Evolutionary conservation across 2,797 vertebrate genomes (phyloP).

Genomic region (Lepus townsendii): DNA sequence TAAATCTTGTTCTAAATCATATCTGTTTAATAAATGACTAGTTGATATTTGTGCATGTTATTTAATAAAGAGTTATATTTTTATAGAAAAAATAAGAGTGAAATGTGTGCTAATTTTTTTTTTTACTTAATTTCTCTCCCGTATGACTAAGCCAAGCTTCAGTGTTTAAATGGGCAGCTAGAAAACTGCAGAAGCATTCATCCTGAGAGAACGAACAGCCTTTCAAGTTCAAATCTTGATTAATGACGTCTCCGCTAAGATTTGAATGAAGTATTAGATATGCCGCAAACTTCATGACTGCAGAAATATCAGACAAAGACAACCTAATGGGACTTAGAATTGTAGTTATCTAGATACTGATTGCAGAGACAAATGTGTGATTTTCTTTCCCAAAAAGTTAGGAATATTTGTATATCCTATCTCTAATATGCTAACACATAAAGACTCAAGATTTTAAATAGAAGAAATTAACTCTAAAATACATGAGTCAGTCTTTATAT

Average conservation of each 20-base stretch:
- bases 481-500: background rate
- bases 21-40: constrained; percentile 85
- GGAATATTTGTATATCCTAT: constrained; percentile 21
- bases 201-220: constrained; percentile 3
- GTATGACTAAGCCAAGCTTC: background rate
- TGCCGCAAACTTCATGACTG: background rate
- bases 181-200: constrained; percentile 54
- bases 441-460: constrained; percentile 32
- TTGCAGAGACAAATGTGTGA: background rate
- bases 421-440: background rate
- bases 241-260: too few relatives aligned
- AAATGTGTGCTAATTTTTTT: constrained; percentile 78
- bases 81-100: constrained; percentile 84
- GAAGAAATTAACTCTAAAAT: constrained; percentile 12
- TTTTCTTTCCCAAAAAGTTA: constrained; percentile 44
- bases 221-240: background rate
- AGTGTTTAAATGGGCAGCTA: constrained; percentile 42
- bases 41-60: constrained; percentile 86
- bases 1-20: constrained; percentile 84
- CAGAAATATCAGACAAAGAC: constrained; percentile 6
- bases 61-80: constrained; percentile 87
- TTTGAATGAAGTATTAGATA: background rate
- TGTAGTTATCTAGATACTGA: constrained; percentile 2
- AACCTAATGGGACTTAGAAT: constrained; percentile 43
- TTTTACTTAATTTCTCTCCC: constrained; percentile 53